Conservation (phyloP, 2,113 vertebrate species). For the Hippocampus guttulatus region DNA sequence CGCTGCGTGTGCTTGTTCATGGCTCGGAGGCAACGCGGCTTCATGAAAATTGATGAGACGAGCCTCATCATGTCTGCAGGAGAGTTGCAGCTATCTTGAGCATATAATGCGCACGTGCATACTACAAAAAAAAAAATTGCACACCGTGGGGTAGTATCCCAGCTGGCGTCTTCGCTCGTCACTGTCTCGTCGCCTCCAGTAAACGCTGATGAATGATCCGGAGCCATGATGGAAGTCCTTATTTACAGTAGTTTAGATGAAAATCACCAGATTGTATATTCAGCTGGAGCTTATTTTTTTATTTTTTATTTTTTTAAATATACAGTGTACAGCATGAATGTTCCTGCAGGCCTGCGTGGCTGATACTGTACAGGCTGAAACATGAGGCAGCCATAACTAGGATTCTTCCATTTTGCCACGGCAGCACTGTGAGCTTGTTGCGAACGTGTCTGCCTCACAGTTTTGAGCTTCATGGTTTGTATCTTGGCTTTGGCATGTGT, state of each 20-base stretch:
- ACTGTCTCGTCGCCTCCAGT: slow-evolving; percentile 42
- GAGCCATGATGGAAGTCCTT: slow-evolving; percentile 43
- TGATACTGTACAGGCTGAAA: not conserved
- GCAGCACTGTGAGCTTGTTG: not conserved
- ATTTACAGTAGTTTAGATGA: slow-evolving; percentile 38
- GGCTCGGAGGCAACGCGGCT: not conserved
- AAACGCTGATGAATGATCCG: slow-evolving; percentile 54
- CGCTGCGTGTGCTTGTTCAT: not conserved
- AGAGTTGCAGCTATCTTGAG: not conserved
- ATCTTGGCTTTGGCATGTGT: too few relatives aligned
- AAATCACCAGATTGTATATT: slow-evolving; percentile 26
- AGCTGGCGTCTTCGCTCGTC: slow-evolving; percentile 36
- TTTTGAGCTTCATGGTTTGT: too few relatives aligned
- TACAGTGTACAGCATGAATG: not conserved
- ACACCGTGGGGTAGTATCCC: not conserved
- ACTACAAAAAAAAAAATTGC: too few relatives aligned
- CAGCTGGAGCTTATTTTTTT: not conserved
- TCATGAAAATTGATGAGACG: slow-evolving; percentile 8
- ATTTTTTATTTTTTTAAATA: not conserved
- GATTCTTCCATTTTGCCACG: not conserved
- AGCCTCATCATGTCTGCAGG: slow-evolving; percentile 6
- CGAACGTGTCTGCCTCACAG: too few relatives aligned
- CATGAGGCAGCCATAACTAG: not conserved
- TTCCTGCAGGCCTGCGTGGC: not conserved
- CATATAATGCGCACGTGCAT: not conserved